Percentiles rank a stretch among this genome's conserved stretches.
phyloP scores from a whole-genome alignment of 2,113 vertebrate genomes.

The Mungos mungo region DNA sequence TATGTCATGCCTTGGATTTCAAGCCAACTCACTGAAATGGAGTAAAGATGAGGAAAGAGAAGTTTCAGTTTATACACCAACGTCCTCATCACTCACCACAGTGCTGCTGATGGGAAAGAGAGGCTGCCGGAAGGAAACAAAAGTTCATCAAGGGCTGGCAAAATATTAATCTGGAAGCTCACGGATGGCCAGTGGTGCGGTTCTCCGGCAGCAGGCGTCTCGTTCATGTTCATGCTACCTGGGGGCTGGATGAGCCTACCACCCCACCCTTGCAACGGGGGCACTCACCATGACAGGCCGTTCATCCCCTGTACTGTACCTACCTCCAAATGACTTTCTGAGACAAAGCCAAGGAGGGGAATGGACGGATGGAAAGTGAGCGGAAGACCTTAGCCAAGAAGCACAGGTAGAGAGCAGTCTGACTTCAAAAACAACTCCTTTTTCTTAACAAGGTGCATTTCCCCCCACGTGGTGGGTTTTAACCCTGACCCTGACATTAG shows the following conservation, averaged over 20 bases:
- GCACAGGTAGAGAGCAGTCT: background rate
- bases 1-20: background rate
- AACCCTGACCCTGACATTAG: background rate
- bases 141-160: slow-evolving; percentile 65
- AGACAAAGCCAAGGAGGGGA: background rate
- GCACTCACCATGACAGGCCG: rapidly evolving
- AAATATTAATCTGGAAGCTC: slow-evolving; percentile 77
- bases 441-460: too few relatives aligned
- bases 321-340: background rate
- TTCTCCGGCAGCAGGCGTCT: background rate
- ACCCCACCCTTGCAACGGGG: background rate
- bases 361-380: background rate
- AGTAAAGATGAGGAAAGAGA: background rate
- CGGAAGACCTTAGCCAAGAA: rapidly evolving
- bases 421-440: background rate
- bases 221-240: background rate
- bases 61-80: background rate
- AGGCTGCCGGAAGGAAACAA: slow-evolving; percentile 56
- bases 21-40: background rate
- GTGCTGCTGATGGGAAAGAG: slow-evolving; percentile 41
- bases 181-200: slow-evolving; percentile 59
- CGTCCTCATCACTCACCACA: background rate
- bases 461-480: background rate
- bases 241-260: background rate
- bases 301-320: background rate